phyloP scores from a whole-genome alignment of 2,113 vertebrate genomes.

The Takifugu bimaculatus region DNA sequence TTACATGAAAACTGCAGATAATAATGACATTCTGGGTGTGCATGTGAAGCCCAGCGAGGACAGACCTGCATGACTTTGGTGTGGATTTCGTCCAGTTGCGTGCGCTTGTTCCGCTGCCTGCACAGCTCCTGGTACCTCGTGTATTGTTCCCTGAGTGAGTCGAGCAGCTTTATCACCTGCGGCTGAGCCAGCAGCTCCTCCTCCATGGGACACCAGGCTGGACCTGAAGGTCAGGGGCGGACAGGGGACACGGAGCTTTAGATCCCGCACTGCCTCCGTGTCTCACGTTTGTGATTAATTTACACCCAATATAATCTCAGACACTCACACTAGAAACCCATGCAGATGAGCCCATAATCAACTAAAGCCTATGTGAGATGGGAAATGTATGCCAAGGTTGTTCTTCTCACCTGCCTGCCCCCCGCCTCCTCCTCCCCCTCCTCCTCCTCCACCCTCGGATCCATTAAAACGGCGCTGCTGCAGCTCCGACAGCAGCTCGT shows the following conservation, averaged over 20 bases:
- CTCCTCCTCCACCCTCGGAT: conserved; percentile 81
- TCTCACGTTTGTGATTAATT: too few relatives aligned
- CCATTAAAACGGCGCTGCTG: conserved; percentile 96
- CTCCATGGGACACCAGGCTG: conserved; percentile 96
- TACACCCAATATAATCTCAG: too few relatives aligned
- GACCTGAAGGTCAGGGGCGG: conserved; percentile 55
- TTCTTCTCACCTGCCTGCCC: conserved; percentile 57
- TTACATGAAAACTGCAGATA: too few relatives aligned
- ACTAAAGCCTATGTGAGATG: not conserved
- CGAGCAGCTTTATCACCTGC: conserved; percentile 95
- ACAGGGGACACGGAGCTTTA: not conserved
- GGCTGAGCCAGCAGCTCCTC: conserved; percentile 96
- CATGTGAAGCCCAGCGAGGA: not conserved
- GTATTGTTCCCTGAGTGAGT: conserved; percentile 93
- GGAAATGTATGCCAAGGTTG: not conserved
- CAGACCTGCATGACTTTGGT: conserved; percentile 98
- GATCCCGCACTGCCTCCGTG: not conserved
- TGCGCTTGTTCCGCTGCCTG: conserved; percentile 92
- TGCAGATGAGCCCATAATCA: too few relatives aligned
- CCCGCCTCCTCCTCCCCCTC: conserved; percentile 23
- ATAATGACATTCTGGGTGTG: too few relatives aligned
- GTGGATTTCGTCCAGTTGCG: conserved; percentile 94
- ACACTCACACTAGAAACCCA: too few relatives aligned
- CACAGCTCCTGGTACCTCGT: conserved; percentile 96
- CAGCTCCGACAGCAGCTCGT: conserved; percentile 92